Evolutionary conservation across 2,888 invertebrate species (phyloP), one percentile per base, ranked within the genome.

Genomic region (Drosophila meridiana): DNA sequence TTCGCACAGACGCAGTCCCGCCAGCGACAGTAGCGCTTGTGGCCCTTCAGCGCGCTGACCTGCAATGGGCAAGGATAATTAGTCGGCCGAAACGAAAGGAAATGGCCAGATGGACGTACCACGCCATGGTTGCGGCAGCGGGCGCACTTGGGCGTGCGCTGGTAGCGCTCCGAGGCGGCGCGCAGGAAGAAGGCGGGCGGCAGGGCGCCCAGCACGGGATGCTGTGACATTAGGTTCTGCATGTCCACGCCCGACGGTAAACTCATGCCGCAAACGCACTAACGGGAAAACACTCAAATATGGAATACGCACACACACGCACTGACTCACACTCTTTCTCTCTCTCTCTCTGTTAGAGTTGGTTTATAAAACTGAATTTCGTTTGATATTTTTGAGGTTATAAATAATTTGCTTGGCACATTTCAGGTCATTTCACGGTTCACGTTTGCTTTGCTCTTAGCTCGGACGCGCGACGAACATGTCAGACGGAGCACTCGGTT

Each of bases 101-200:
- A 13, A 0, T 13, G 11, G 26, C 8, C 2, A 7, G 3, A 20
- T 20, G 26, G n/a, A 34, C 99, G 98, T 69, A 99, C 99, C 78
- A 98, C 98, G 84, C 99, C 99, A 94, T 99, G 99, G 94, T 99
- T 99, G 72, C 99, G 95, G 93, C 99, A 99, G 62, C 99, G 95
- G 69, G 99, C 99, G 94, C 99, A 99, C 94, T 99, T 99, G 47
- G 99, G 99, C 26, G 99, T 99, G 82, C 99, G 94, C 93, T 98
- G 98, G 93, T 98, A 99, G 90, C 98, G 95, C 93, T 99, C 98
- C 30, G 97, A 96, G 66, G 97, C 97, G 69, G 97, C 97, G 83
- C 97, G 94, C 70, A 97, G 94, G 93, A 98, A 97, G 93, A 97
- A 97, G n/a, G 96, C 96, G 76, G 97, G 97, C 56, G 97, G 97